Conservation (phyloP, 2,797 vertebrate genomes). For the Danio kyathit region DNA sequence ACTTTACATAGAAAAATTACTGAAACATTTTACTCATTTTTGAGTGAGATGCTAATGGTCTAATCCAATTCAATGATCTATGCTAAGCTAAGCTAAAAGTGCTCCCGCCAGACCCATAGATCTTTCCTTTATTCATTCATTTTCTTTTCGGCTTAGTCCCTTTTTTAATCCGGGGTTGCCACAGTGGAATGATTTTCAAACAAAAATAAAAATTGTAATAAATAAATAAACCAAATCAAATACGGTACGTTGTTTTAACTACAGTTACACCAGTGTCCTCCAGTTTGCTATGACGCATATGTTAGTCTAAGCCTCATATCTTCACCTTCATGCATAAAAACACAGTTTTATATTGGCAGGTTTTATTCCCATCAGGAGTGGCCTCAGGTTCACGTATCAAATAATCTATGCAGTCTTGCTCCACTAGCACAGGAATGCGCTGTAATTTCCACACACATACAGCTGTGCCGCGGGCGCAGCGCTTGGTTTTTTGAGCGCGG, state of each 20-base stretch:
- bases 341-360: constrained; percentile 69
- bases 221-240: not conserved
- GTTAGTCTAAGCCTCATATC: not conserved
- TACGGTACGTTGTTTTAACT: not conserved
- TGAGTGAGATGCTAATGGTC: no score
- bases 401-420: constrained; percentile 71
- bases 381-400: constrained; percentile 66
- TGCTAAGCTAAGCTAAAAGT: no score
- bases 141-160: no score
- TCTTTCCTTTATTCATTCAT: no score
- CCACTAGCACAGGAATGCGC: constrained; percentile 65
- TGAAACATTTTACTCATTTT: no score
- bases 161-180: no score
- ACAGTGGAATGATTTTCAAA: no score
- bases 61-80: no score
- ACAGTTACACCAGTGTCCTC: not conserved
- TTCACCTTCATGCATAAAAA: constrained; percentile 55
- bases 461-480: constrained; percentile 60
- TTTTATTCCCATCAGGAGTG: constrained; percentile 67
- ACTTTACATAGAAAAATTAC: no score
- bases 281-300: not conserved
- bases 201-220: no score
- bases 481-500: constrained; percentile 64
- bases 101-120: no score
- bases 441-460: constrained; percentile 67